These are phyloP conservation scores for Calidris pugnax DNA, from an alignment of 2,113 vertebrate species.

Conservation along the genomic window DNA sequence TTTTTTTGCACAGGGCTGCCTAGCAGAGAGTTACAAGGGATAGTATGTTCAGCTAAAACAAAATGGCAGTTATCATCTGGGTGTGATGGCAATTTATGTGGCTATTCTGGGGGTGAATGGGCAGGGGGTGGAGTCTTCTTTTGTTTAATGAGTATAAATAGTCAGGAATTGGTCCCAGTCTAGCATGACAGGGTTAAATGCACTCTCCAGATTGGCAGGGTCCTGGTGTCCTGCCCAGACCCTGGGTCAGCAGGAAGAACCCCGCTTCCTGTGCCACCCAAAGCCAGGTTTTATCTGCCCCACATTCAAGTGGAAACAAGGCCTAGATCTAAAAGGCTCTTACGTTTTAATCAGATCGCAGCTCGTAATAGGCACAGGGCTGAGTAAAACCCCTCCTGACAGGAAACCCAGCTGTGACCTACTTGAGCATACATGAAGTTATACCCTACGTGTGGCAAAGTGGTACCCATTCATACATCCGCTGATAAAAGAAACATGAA, in stretches of 20 bases:
- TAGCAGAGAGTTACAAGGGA: neutral
- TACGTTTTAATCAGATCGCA: neutral
- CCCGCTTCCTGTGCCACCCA: neutral
- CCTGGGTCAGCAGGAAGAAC: neutral
- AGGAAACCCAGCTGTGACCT: constrained; percentile 37
- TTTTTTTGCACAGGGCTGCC: neutral
- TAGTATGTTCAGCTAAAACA: neutral
- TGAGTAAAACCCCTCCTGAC: neutral
- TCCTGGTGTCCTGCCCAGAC: neutral
- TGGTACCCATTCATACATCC: neutral
- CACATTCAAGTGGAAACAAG: neutral
- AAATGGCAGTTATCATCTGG: neutral
- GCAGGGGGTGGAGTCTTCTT: neutral
- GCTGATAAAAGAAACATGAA: neutral
- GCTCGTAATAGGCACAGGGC: neutral
- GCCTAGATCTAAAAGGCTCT: neutral
- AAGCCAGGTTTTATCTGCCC: neutral
- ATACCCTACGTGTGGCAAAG: neutral
- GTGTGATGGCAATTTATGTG: neutral
- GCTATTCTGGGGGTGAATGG: neutral
- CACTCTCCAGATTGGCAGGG: neutral
- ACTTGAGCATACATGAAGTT: neutral
- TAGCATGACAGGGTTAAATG: neutral
- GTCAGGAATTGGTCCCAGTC: neutral
- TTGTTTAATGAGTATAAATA: neutral